Evolutionary conservation across 2,888 invertebrate species (phyloP).

Genomic region (Dexiosoma caninum): DNA sequence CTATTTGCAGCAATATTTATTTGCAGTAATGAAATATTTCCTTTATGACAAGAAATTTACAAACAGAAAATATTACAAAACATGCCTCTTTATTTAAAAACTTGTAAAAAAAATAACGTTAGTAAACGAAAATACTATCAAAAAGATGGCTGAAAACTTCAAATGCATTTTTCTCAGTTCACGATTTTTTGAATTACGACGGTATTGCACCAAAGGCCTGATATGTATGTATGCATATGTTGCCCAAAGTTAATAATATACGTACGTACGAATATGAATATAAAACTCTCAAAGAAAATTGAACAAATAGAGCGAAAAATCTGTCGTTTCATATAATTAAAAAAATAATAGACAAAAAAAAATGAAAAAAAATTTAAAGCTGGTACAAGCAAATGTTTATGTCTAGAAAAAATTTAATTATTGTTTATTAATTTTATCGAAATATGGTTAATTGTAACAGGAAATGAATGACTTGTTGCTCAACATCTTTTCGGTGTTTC

Average conservation of each 20-base stretch:
- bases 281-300: background rate
- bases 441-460: constrained; percentile 1
- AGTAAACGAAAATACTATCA: no score
- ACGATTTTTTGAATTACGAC: no score
- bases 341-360: constrained; percentile 14
- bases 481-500: background rate
- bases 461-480: constrained; percentile 21
- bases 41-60: no score
- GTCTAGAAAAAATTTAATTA: background rate
- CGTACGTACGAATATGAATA: background rate
- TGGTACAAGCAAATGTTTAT: background rate
- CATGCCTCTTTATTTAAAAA: no score
- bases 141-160: no score
- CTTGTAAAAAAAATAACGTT: background rate
- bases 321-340: constrained; percentile 40
- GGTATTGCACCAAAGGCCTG: no score
- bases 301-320: constrained; percentile 53
- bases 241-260: no score
- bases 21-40: no score
- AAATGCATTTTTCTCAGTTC: no score
- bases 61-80: no score
- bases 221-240: background rate
- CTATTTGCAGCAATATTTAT: no score
- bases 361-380: background rate
- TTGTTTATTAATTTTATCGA: background rate